Evolutionary conservation across 2,797 vertebrate species (phyloP).

Genomic region (Parauchenoglanis punctatus): DNA sequence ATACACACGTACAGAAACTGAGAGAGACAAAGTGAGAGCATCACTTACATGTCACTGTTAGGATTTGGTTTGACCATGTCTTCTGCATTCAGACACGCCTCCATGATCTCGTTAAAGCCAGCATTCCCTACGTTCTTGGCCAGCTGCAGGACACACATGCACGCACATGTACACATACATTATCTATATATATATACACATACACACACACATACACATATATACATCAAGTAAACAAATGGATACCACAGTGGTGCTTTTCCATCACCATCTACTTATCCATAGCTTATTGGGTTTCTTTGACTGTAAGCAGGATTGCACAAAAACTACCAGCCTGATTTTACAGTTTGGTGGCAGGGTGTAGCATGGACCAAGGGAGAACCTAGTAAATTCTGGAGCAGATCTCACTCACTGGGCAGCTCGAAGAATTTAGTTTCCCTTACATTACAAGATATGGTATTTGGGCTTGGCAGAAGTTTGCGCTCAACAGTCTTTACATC

Average conservation of each 20-base stretch:
- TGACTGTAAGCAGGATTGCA: not conserved
- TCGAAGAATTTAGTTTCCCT: not conserved
- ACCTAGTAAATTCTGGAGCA: no score
- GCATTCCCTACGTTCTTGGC: constrained; percentile 99
- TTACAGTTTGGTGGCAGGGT: no score
- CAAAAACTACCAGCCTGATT: no score
- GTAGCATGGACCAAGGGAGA: no score
- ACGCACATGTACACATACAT: not conserved
- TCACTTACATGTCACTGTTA: constrained; percentile 92
- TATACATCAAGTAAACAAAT: not conserved
- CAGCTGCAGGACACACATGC: constrained; percentile 77
- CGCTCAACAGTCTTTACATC: no score
- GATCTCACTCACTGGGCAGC: no score
- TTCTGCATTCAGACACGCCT: constrained; percentile 86
- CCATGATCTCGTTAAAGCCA: constrained; percentile 98
- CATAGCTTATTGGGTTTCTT: not conserved
- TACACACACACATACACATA: constrained; percentile 29
- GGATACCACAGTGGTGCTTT: not conserved
- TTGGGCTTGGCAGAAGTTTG: no score
- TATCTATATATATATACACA: not conserved
- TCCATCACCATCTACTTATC: not conserved
- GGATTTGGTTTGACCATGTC: constrained; percentile 90
- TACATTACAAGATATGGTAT: no score
- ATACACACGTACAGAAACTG: not conserved
- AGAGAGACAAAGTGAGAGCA: not conserved